These are phyloP conservation scores for Cyclura pinguis DNA, from an alignment of 2,797 vertebrate genomes.

Conservation along the genomic window DNA sequence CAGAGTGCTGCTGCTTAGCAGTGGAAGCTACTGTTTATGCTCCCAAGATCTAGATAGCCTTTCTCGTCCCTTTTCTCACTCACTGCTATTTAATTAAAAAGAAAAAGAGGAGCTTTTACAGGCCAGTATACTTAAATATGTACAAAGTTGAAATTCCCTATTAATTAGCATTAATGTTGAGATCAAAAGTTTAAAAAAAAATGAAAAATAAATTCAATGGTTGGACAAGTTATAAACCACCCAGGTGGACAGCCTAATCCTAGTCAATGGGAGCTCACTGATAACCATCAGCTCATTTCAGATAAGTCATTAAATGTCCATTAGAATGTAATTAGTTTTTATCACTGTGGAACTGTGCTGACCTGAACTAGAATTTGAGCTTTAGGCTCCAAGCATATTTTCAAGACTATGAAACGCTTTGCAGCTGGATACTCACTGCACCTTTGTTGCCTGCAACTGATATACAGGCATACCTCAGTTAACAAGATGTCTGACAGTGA, in stretches of 20 bases:
- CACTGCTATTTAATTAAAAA: no score
- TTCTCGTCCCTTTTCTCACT: background rate
- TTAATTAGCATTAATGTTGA: background rate
- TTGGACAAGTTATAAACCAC: conserved; percentile 8
- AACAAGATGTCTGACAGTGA: no score
- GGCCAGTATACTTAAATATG: background rate
- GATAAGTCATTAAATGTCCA: conserved; percentile 19
- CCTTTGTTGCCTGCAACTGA: background rate
- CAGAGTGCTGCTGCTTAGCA: background rate
- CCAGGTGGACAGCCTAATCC: conserved; percentile 18
- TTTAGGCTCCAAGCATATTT: background rate
- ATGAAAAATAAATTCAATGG: background rate
- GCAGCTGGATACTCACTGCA: background rate
- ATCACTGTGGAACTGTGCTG: conserved; percentile 21
- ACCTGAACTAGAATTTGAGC: conserved; percentile 34
- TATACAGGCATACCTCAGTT: background rate
- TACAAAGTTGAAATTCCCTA: background rate
- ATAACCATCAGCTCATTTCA: conserved; percentile 41
- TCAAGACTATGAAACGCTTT: background rate
- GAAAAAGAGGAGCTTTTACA: background rate
- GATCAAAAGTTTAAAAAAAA: conserved; percentile 11
- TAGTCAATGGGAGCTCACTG: conserved; percentile 25
- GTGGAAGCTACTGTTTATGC: background rate
- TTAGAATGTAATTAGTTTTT: conserved; percentile 44
- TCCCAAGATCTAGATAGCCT: background rate